Evolutionary conservation across 2,113 vertebrate species (phyloP).

Genomic region (Lepus timidus): DNA sequence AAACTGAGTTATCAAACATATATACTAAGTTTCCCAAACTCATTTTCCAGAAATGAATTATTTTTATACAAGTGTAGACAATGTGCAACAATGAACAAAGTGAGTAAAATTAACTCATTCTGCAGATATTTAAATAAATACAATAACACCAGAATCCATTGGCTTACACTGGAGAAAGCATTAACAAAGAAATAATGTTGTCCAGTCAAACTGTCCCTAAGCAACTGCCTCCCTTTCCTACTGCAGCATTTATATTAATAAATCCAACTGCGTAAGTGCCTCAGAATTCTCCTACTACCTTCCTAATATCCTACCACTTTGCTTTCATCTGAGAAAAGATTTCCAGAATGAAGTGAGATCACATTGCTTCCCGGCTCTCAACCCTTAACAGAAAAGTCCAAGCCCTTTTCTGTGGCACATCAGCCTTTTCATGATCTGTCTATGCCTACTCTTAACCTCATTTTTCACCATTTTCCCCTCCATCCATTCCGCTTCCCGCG

Average conservation of each 20-base stretch:
- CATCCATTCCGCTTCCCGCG: background rate
- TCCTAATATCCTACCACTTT: conserved; percentile 13
- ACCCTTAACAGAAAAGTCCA: background rate
- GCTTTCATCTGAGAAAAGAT: conserved; percentile 6
- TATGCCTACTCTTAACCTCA: background rate
- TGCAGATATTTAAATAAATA: conserved; percentile 28
- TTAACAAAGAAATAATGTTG: background rate
- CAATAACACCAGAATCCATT: background rate
- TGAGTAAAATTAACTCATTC: conserved; percentile 33
- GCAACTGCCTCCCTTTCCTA: background rate
- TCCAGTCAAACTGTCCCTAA: background rate
- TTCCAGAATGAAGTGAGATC: background rate
- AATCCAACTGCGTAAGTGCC: background rate
- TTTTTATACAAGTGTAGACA: background rate
- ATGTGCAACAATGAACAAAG: background rate
- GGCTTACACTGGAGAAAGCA: background rate
- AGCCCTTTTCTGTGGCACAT: background rate
- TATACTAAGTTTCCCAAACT: conserved; percentile 12
- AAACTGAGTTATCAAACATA: conserved; percentile 31
- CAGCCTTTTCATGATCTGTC: background rate
- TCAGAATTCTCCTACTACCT: background rate
- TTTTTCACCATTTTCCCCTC: background rate
- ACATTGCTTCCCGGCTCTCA: background rate
- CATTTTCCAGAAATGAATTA: conserved; percentile 12
- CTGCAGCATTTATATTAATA: background rate